phyloP scores from a whole-genome alignment of 2,113 vertebrate genomes.

The Agelaius phoeniceus region DNA sequence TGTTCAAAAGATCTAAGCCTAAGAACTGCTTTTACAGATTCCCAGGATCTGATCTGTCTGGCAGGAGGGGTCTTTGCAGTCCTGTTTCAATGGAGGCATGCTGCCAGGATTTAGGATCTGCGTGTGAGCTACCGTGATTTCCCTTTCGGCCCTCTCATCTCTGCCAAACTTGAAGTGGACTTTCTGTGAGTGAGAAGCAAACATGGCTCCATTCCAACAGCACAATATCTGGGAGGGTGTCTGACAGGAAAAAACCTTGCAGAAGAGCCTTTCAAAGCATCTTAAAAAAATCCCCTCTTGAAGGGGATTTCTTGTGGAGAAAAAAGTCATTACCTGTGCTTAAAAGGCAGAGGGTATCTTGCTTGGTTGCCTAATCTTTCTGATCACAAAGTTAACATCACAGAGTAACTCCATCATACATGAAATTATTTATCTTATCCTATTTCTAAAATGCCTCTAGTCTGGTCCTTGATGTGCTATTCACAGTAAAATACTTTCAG shows the following conservation, averaged over 20 bases:
- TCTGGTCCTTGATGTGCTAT: not conserved
- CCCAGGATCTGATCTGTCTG: not conserved
- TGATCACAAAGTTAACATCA: not conserved
- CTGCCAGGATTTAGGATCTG: slow-evolving; percentile 40
- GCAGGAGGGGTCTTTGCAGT: not conserved
- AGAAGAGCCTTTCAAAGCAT: not conserved
- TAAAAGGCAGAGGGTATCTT: not conserved
- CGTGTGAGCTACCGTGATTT: not conserved
- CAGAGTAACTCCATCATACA: not conserved
- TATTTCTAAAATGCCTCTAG: not conserved
- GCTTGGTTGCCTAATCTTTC: not conserved
- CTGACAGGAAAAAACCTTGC: not conserved
- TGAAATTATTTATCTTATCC: not conserved
- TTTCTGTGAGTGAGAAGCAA: slow-evolving; percentile 47
- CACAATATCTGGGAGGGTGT: not conserved
- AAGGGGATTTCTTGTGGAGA: not conserved
- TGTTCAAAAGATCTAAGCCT: not conserved
- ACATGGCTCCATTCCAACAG: slow-evolving; percentile 22
- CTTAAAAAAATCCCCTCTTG: not conserved
- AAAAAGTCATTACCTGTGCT: not conserved
- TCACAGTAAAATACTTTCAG: not conserved
- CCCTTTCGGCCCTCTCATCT: not conserved
- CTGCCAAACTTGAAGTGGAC: slow-evolving; percentile 44
- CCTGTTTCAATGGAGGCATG: slow-evolving; percentile 9
- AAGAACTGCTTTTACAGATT: not conserved